Base-by-base conservation (phyloP, 2,797 vertebrate genomes). In the Enteromius viviparus region DNA sequence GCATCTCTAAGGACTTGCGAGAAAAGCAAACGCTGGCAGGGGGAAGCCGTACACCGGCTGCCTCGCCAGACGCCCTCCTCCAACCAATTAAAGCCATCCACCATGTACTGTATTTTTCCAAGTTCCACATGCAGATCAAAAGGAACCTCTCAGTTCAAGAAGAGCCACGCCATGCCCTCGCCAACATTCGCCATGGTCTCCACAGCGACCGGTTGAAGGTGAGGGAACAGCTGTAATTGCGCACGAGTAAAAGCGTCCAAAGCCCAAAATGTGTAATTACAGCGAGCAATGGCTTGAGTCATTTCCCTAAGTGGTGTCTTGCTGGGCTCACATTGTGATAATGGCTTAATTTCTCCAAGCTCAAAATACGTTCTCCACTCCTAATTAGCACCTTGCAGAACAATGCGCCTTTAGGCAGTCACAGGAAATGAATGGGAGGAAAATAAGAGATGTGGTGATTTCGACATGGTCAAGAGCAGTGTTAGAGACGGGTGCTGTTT, bases 271-370 rank as follows among this genome's bases (percentile, higher is more conserved):
- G 71, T 80, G 78, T 83, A 81, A 88, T 89, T 87, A 84, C 62
- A 82, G 84, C 62, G 42, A 71, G 85, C 77, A 2, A 80, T 78
- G 83, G 78, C 68, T 78, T 78, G 26, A 78, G 75, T 85, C 81
- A 85, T 81, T 84, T 85, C 81, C 84, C 84, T 87, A 85, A 89
- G 85, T 86, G 86, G 82, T 78, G 84, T 76, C 87, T 84, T 85
- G 86, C 88, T 76, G 87, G 78, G 88, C 53, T 80, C 23, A 37
- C 29, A 45, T 82, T 47, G 87, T 65, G 85, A 85, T 88, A 88
- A 89, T 86, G 80, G 88, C 85, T 84, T 85, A 51, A 74, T 76
- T 85, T 89, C 76, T 81, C 76, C 60, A 70, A 58, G 72, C 79
- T 66, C 40, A 60, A 88, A 88, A 87, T 81, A 86, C 81, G 26